Conservation (phyloP, 2,797 vertebrate species). For the Gymnocypris eckloni region DNA sequence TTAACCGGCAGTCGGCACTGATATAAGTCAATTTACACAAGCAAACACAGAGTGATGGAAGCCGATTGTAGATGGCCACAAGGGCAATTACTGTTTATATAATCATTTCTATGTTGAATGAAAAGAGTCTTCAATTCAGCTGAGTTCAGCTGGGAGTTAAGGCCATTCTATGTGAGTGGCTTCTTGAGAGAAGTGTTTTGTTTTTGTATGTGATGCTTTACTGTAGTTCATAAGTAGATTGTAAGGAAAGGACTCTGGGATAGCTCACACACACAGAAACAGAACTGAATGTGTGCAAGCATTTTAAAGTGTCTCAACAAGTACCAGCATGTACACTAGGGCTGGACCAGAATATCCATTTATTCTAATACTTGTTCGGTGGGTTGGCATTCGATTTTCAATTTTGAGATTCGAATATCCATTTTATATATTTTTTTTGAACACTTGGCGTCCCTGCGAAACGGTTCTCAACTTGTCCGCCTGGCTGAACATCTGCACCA, state of each 20-base stretch:
- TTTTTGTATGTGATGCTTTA: background rate
- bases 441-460: too few species aligned
- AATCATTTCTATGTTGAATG: slow-evolving; percentile 47
- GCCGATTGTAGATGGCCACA: slow-evolving; percentile 42
- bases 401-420: too few species aligned
- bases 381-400: too few species aligned
- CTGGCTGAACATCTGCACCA: too few species aligned
- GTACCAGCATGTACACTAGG: slow-evolving; percentile 5
- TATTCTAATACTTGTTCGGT: too few species aligned
- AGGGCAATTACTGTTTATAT: slow-evolving; percentile 47
- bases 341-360: too few species aligned
- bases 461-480: too few species aligned
- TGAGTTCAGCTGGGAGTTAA: slow-evolving; percentile 17
- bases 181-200: slow-evolving; percentile 10
- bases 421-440: too few species aligned
- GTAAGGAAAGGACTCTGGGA: background rate
- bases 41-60: slow-evolving; percentile 39
- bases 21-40: slow-evolving; percentile 53
- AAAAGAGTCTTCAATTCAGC: slow-evolving; percentile 37
- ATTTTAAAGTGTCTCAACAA: background rate
- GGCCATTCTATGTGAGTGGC: slow-evolving; percentile 1
- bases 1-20: slow-evolving; percentile 48
- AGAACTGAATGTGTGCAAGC: background rate
- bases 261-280: background rate
- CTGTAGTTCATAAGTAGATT: background rate